Percentiles rank a stretch among this genome's conserved stretches.
phyloP scores from a whole-genome alignment of 35 echinoderm and acorn worm genomes.

The Apostichopus parvimensis region DNA sequence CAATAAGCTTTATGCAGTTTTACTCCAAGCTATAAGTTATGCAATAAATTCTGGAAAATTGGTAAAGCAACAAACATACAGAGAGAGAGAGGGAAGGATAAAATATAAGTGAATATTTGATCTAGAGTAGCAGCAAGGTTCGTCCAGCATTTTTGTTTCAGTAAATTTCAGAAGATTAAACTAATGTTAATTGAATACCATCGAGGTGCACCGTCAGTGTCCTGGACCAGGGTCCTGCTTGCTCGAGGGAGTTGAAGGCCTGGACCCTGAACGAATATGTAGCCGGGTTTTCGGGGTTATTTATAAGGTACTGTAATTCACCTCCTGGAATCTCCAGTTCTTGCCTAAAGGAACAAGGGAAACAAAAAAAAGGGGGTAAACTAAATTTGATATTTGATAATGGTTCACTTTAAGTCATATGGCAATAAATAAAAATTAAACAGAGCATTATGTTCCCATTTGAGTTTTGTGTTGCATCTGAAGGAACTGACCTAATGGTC shows the following conservation, averaged over 20 bases:
- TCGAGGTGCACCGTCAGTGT: slow-evolving; percentile 38
- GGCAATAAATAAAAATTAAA: too few species aligned
- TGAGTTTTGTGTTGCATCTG: too few species aligned
- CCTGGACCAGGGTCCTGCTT: slow-evolving; percentile 35
- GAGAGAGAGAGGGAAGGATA: too few species aligned
- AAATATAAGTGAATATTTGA: not conserved
- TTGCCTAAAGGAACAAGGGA: not conserved
- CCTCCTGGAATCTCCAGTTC: slow-evolving; percentile 30
- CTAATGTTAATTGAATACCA: slow-evolving; percentile 31
- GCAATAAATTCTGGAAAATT: not conserved
- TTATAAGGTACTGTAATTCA: slow-evolving; percentile 11
- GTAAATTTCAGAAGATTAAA: slow-evolving; percentile 11
- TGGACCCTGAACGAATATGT: slow-evolving; percentile 54
- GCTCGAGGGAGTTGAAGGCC: not conserved
- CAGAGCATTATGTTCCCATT: too few species aligned
- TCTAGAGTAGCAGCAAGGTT: not conserved
- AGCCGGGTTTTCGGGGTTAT: slow-evolving; percentile 25
- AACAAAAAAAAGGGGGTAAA: not conserved
- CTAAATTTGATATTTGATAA: not conserved
- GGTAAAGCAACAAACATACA: not conserved
- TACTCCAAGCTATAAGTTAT: not conserved
- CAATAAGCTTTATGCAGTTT: not conserved
- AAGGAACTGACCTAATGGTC: too few species aligned
- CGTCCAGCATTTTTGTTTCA: not conserved
- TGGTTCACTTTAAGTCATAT: too few species aligned